Percentiles rank a stretch among this genome's conserved stretches.
Conservation (phyloP, 2,113 vertebrate species). For the Deroptyus accipitrinus region DNA sequence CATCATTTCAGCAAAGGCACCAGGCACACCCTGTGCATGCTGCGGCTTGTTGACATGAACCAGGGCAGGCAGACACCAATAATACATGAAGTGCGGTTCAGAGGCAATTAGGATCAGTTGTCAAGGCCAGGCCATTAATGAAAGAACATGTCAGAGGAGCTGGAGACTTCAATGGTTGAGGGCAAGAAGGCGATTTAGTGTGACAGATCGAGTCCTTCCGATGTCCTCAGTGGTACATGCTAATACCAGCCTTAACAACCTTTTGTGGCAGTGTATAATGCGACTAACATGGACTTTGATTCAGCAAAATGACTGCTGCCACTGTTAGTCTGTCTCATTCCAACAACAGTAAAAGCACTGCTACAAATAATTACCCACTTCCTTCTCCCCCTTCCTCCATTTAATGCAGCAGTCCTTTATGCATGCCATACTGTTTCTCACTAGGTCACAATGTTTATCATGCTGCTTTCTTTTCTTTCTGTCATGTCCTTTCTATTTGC, state of each 20-base stretch:
- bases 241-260: slow-evolving; percentile 92
- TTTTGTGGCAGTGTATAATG: slow-evolving; percentile 83
- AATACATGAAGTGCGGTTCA: slow-evolving; percentile 96
- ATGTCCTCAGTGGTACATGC: slow-evolving; percentile 92
- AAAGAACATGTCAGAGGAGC: slow-evolving; percentile 88
- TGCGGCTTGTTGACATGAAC: slow-evolving; percentile 90
- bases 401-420: slow-evolving; percentile 72
- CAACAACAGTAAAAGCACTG: slow-evolving; percentile 78
- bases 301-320: slow-evolving; percentile 90
- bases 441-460: slow-evolving; percentile 60
- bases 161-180: slow-evolving; percentile 85
- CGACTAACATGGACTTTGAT: slow-evolving; percentile 84
- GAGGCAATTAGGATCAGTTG: slow-evolving; percentile 99
- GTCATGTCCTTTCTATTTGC: neutral
- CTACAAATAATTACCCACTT: slow-evolving; percentile 85
- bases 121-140: slow-evolving; percentile 94
- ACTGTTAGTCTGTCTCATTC: slow-evolving; percentile 84
- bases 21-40: slow-evolving; percentile 76
- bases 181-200: slow-evolving; percentile 88
- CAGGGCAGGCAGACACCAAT: slow-evolving; percentile 95
- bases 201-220: slow-evolving; percentile 96
- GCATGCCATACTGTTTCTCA: slow-evolving; percentile 49
- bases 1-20: slow-evolving; percentile 74
- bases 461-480: slow-evolving; percentile 56
- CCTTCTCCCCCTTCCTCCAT: slow-evolving; percentile 67